These are phyloP conservation scores for Natator depressus DNA, from an alignment of 2,113 vertebrate species.

Conservation along the genomic window DNA sequence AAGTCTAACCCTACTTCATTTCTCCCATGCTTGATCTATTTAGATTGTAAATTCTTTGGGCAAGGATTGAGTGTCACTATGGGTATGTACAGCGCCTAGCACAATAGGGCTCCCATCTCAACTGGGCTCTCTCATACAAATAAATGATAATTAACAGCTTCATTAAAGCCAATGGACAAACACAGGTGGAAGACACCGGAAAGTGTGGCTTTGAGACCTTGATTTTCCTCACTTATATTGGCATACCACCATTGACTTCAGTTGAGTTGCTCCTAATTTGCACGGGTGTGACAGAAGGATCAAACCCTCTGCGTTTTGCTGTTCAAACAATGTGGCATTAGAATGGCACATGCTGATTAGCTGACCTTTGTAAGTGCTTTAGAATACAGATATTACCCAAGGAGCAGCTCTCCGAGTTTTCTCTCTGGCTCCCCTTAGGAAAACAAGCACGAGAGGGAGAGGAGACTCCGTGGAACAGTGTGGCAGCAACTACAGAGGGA, in stretches of 20 bases:
- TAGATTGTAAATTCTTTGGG: no score
- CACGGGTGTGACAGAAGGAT: background rate
- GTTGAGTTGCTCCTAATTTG: background rate
- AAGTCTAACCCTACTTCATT: background rate
- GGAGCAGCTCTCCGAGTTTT: background rate
- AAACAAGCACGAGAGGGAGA: background rate
- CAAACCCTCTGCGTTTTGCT: background rate
- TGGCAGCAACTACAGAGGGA: background rate
- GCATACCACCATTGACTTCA: background rate
- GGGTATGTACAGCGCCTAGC: background rate
- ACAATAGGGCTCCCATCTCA: background rate
- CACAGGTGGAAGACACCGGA: no score
- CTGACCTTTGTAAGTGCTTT: conserved; percentile 16
- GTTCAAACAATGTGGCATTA: background rate
- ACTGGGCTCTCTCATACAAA: background rate
- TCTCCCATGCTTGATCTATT: background rate
- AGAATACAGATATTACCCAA: conserved; percentile 16
- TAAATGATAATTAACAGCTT: background rate
- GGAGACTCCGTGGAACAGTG: background rate
- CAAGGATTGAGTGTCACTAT: background rate
- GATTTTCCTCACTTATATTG: background rate
- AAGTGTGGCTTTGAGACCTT: background rate
- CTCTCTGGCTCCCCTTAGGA: background rate
- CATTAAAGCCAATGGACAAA: background rate
- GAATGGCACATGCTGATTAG: background rate